phyloP scores from a whole-genome alignment of 2,797 vertebrate genomes.

The Catamblyrhynchus diadema region DNA sequence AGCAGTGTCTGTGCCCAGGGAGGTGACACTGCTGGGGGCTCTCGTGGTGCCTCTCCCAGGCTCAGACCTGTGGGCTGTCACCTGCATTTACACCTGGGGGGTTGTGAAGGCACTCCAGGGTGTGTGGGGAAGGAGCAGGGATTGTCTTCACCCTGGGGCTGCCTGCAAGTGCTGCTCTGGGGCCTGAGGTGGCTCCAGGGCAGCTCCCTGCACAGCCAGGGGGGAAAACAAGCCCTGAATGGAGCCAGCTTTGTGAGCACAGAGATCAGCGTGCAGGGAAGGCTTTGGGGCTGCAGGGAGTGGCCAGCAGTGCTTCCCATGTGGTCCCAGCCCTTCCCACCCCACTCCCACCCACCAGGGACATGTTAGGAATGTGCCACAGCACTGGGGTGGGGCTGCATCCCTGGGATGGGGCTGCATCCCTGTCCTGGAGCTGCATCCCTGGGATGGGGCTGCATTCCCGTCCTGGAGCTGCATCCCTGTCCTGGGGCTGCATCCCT shows the following conservation, averaged over 20 bases:
- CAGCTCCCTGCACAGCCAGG: neutral
- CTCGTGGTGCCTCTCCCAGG: neutral
- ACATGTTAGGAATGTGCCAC: fast-evolving
- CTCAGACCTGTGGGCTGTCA: neutral
- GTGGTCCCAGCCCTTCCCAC: neutral
- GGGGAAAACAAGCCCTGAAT: neutral
- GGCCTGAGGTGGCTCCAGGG: neutral
- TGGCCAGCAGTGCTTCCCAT: neutral
- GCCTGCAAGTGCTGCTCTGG: neutral
- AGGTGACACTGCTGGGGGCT: neutral
- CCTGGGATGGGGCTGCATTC: neutral
- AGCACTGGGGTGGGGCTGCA: neutral
- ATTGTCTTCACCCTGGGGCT: neutral
- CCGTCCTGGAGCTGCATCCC: neutral
- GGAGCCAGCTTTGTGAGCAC: neutral
- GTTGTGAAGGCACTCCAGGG: neutral
- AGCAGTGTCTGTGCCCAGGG: neutral
- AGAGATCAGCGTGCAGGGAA: neutral
- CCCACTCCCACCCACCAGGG: neutral
- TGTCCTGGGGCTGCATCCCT: neutral
- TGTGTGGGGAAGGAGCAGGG: neutral
- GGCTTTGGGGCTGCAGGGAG: neutral
- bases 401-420: too few species aligned
- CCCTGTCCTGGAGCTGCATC: neutral
- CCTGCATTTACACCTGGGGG: neutral